Evolutionary conservation across 1,140 invertebrate species (phyloP).

Genomic region (Scaptomyza hsui): DNA sequence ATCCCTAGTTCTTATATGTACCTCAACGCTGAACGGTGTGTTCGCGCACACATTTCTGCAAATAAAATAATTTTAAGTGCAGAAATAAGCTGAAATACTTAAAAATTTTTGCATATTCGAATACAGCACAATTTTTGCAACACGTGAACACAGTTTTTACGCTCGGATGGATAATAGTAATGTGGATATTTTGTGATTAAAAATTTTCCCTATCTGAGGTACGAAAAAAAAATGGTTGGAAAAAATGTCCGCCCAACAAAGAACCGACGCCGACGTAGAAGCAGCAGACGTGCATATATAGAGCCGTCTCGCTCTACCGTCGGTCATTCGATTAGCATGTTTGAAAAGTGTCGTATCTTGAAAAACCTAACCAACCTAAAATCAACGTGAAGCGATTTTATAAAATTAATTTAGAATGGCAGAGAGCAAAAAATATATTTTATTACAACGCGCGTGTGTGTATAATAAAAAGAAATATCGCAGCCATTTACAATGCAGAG

Average conservation of each 20-base stretch:
- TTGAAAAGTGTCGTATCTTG: conserved; percentile 36
- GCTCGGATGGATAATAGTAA: conserved; percentile 63
- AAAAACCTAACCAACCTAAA: conserved; percentile 31
- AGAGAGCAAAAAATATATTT: conserved; percentile 20
- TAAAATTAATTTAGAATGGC: conserved; percentile 32
- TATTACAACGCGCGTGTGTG: conserved; percentile 16
- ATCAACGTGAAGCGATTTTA: conserved; percentile 28
- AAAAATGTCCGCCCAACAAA: conserved; percentile 60
- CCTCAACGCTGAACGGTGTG: conserved; percentile 43
- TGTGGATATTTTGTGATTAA: conserved; percentile 83
- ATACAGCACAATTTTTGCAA: conserved; percentile 52
- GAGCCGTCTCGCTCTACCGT: conserved; percentile 51
- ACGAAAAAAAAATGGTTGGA: conserved; percentile 56
- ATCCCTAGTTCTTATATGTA: conserved; percentile 40
- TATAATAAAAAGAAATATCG: conserved; percentile 27
- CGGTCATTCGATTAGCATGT: conserved; percentile 30
- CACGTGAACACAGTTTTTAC: conserved; percentile 48
- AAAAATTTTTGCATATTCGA: conserved; percentile 31
- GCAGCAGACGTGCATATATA: conserved; percentile 47
- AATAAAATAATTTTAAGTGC: conserved; percentile 47
- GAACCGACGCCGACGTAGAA: conserved; percentile 63
- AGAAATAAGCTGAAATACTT: conserved; percentile 59
- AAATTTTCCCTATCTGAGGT: conserved; percentile 82
- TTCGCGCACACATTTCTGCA: conserved; percentile 61
- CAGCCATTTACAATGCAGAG: conserved; percentile 50